phyloP scores from a whole-genome alignment of 2,888 invertebrate species.

The Perizoma affinitatum region DNA sequence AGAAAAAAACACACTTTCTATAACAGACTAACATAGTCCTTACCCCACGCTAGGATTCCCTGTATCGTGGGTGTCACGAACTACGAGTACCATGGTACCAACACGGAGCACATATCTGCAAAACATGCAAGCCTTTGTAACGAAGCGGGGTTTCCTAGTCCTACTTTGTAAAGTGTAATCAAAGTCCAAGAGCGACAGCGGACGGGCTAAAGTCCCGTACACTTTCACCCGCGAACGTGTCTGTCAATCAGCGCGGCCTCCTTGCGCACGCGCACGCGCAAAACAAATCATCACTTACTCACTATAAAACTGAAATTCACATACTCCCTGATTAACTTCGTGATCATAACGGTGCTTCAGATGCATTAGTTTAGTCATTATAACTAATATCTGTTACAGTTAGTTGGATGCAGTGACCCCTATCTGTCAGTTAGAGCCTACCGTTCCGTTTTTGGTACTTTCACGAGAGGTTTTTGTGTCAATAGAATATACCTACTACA shows the following conservation, averaged over 20 bases:
- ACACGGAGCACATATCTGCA: no score
- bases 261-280: constrained; percentile 30
- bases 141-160: constrained; percentile 12
- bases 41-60: no score
- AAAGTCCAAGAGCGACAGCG: constrained; percentile 35
- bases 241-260: constrained; percentile 45
- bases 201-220: constrained; percentile 53
- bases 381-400: constrained; percentile 36
- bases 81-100: no score
- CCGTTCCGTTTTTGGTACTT: constrained; percentile 24
- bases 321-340: constrained; percentile 7
- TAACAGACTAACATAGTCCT: no score
- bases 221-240: constrained; percentile 53
- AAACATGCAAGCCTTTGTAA: no score
- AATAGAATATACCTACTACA: background rate
- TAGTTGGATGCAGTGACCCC: constrained; percentile 35
- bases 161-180: constrained; percentile 40
- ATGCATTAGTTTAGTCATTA: constrained; percentile 39
- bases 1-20: constrained; percentile 5
- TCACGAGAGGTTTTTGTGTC: constrained; percentile 25
- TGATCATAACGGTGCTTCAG: constrained; percentile 30
- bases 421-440: constrained; percentile 32
- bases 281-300: constrained; percentile 22
- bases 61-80: no score
- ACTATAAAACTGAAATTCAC: constrained; percentile 23